phyloP scores from a whole-genome alignment of 1,140 invertebrate genomes.

The Mycetomoellerius zeteki region DNA sequence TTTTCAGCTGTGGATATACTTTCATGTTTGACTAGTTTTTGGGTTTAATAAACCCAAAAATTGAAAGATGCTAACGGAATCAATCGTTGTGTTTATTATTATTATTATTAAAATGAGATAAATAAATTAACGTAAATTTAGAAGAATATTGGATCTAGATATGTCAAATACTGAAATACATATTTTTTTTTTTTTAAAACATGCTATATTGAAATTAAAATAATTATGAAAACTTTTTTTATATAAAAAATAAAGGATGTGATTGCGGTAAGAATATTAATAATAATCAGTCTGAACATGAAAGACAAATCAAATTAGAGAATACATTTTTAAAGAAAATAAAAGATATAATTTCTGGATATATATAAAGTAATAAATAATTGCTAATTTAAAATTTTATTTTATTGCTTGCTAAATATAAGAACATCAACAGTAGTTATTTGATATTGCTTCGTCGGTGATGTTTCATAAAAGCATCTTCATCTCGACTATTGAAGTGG shows the following conservation, averaged over 20 bases:
- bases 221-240: background rate
- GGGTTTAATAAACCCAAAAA: background rate
- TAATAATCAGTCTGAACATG: background rate
- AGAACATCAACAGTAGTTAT: background rate
- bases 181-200: too few relatives aligned
- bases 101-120: background rate
- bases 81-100: background rate
- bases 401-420: background rate
- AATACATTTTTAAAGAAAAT: background rate
- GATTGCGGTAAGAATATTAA: background rate
- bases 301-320: background rate
- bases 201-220: background rate
- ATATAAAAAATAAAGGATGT: slow-evolving; percentile 1
- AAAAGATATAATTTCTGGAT: background rate
- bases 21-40: background rate
- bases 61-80: background rate
- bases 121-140: background rate
- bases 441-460: background rate
- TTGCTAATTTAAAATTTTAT: background rate
- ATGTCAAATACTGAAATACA: background rate
- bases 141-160: background rate
- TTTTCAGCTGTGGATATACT: background rate
- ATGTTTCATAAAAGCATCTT: background rate
- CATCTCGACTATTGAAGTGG: background rate
- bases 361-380: background rate